Evolutionary conservation across 2,797 vertebrate species (phyloP), one percentile per base, ranked within the genome.

Genomic region (Falco biarmicus): DNA sequence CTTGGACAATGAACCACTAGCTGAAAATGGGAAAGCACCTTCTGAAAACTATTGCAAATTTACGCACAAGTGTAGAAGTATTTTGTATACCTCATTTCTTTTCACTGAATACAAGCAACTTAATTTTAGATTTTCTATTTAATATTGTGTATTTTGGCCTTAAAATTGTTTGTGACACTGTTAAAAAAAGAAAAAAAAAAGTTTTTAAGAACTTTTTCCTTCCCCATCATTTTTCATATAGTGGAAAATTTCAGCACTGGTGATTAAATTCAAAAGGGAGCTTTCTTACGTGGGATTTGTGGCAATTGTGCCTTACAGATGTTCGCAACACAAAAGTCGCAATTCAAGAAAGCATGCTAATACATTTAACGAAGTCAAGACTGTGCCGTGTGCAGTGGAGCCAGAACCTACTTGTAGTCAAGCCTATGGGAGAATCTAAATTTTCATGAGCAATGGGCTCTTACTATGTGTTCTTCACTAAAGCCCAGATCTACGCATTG

Each of bases 91-190:
- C 94, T 96, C 85, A 41, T 6, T 11, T 70, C 73, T 89, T 89
- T 80, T 90, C 66, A 87, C 68, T 68, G 41, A 87, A 83, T 84
- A 64, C 54, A 68, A 93, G 90, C 78, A 71, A 71, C 32, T 83
- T 83, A 60, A 75, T 88, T 90, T 84, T 85, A 91, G 64, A 50
- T 74, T 78, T 82, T 91, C 63, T 95, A 85, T 96, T 94, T 95
- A 95, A 91, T 88, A 39, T 53, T 93, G 29, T 94, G 61, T 86
- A 43, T 77, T 94, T 91, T 92, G 89, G 84, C 93, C 89, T 93
- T 92, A 31, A 12, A 75, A 86, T 83, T 87, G 51, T 85, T 89
- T 91, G 76, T 94, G 66, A 71, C 5, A 13, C 63, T 80, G 34
- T 90, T 87, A 28, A 34, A 78, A 65, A 76, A 86, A 90, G 91